Percentiles rank a stretch among this genome's conserved stretches.
Conservation (phyloP, 2,797 vertebrate species). For the Crocodylus rhombifer region DNA sequence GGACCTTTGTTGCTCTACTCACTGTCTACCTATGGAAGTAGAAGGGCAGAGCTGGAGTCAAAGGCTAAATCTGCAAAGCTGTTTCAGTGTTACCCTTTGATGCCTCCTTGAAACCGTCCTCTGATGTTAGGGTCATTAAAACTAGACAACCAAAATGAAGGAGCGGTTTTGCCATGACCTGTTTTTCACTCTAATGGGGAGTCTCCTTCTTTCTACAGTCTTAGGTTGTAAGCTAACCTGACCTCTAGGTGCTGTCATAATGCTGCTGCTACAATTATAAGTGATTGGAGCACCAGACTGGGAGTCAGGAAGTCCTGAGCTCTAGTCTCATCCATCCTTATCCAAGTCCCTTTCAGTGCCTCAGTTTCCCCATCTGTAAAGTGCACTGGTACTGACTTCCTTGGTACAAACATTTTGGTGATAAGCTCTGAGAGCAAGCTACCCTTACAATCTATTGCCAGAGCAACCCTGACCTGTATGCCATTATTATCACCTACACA, state of each 20-base stretch:
- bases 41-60: conserved; percentile 19
- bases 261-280: no score
- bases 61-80: conserved; percentile 27
- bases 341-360: background rate
- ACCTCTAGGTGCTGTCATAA: background rate
- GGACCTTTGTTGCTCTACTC: conserved; percentile 66
- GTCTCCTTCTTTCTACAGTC: background rate
- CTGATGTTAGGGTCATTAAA: background rate
- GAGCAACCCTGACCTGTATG: background rate
- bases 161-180: background rate
- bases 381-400: background rate
- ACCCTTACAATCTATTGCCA: no score
- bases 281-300: no score
- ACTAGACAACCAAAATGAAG: background rate
- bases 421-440: no score
- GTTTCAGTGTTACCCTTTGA: conserved; percentile 11
- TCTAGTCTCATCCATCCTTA: no score
- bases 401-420: no score
- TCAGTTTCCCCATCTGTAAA: background rate
- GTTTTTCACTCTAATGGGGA: background rate
- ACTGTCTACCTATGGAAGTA: conserved; percentile 57
- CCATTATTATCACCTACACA: background rate
- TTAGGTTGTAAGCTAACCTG: background rate
- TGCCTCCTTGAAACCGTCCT: background rate
- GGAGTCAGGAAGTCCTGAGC: no score